Evolutionary conservation across 2,113 vertebrate species (phyloP).

Genomic region (Thamnophis sirtalis): DNA sequence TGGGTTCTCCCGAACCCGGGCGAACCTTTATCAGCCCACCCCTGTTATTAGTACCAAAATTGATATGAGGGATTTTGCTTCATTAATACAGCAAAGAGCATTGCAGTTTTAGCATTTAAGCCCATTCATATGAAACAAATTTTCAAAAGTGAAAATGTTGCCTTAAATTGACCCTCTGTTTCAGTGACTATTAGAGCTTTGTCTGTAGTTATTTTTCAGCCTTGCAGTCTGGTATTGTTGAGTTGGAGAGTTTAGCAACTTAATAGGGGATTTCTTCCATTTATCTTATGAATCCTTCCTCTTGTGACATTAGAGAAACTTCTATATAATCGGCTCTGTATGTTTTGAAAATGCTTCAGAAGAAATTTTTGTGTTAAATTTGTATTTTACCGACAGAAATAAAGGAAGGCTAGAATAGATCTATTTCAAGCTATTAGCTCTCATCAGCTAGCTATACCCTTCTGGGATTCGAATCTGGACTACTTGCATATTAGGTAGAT

Average conservation of each 20-base stretch:
- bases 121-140: background rate
- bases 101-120: background rate
- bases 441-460: too few relatives aligned
- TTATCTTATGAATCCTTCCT: background rate
- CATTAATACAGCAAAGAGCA: background rate
- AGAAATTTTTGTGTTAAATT: background rate
- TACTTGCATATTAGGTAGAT: too few relatives aligned
- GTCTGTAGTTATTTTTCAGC: background rate
- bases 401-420: too few relatives aligned
- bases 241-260: background rate
- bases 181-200: background rate
- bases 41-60: background rate
- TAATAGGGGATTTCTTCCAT: background rate
- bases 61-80: conserved; percentile 2
- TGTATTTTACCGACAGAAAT: too few relatives aligned
- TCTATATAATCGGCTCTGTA: background rate
- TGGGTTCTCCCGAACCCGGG: too few relatives aligned
- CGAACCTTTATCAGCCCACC: too few relatives aligned
- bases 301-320: background rate
- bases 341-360: background rate
- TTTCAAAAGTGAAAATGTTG: background rate
- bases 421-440: too few relatives aligned
- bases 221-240: background rate
- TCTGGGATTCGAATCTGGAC: too few relatives aligned
- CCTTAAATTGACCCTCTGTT: background rate